A percentile compares a stretch with the other conserved stretches of the same genome.
These are phyloP conservation scores for Parascotia fuliginaria DNA, from an alignment of 2,888 invertebrate genomes.

Conservation along the genomic window DNA sequence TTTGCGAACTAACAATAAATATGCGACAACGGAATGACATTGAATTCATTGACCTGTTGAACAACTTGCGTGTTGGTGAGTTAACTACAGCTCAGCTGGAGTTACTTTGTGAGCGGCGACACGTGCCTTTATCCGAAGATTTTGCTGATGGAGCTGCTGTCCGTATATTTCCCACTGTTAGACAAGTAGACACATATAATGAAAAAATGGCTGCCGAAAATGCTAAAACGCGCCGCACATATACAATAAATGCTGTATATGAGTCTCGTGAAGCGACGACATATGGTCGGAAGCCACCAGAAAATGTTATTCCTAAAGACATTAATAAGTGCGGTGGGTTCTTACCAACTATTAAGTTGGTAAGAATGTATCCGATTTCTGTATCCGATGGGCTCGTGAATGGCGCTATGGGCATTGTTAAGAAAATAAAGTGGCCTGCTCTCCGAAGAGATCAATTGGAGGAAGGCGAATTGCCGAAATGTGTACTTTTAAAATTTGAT, in stretches of 20 bases:
- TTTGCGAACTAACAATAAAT: slow-evolving; percentile 51
- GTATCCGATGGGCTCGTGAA: not conserved
- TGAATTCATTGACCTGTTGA: slow-evolving; percentile 43
- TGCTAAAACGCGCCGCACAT: not conserved
- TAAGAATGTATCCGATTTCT: not conserved
- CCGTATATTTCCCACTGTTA: slow-evolving; percentile 6
- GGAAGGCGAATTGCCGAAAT: slow-evolving; percentile 1
- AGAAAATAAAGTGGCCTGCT: not conserved
- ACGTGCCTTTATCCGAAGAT: not conserved
- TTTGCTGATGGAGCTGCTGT: slow-evolving; percentile 8
- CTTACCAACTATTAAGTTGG: not conserved
- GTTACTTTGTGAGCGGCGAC: slow-evolving; percentile 32
- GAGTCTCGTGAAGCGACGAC: not conserved
- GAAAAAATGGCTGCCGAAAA: not conserved
- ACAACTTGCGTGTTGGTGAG: slow-evolving; percentile 41
- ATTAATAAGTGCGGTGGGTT: not conserved
- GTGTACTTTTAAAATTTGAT: slow-evolving; percentile 12
- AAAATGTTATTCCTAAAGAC: not conserved
- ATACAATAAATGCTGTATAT: slow-evolving; percentile 4
- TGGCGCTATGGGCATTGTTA: not conserved
- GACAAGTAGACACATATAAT: slow-evolving; percentile 3
- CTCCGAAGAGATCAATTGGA: not conserved
- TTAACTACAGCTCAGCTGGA: slow-evolving; percentile 32
- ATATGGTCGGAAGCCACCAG: not conserved
- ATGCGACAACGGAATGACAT: slow-evolving; percentile 50